These are phyloP conservation scores for Sylvia borin DNA, from an alignment of 2,797 vertebrate species.

Conservation along the genomic window DNA sequence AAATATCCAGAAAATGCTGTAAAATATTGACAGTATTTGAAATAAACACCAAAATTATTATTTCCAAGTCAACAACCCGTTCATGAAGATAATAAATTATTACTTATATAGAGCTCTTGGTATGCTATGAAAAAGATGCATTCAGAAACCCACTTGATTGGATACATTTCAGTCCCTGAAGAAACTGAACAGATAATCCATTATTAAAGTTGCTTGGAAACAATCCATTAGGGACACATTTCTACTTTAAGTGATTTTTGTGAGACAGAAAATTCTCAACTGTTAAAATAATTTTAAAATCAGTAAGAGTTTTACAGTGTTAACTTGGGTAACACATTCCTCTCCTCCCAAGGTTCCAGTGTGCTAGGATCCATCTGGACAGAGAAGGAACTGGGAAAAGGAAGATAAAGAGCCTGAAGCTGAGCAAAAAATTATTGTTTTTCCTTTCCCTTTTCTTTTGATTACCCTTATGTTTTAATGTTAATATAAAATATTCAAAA, in stretches of 20 bases:
- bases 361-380: background rate
- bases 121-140: background rate
- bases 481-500: background rate
- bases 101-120: background rate
- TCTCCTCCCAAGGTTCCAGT: background rate
- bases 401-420: background rate
- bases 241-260: background rate
- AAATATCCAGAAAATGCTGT: background rate
- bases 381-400: background rate
- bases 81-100: background rate
- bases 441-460: background rate
- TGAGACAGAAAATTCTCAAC: background rate
- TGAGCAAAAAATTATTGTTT: rapidly evolving
- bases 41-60: background rate
- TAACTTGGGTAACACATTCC: background rate
- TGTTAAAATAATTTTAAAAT: background rate
- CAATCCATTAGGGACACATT: background rate
- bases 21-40: background rate
- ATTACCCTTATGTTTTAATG: background rate
- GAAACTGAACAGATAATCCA: background rate
- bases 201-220: background rate
- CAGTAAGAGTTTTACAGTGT: background rate
- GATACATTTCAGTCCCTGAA: background rate
- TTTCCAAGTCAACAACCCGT: background rate
- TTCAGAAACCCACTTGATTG: background rate